A percentile compares a stretch with the other conserved stretches of the same genome.
Evolutionary conservation across 1,140 invertebrate species (phyloP).

Genomic region (Calosoma granatense): DNA sequence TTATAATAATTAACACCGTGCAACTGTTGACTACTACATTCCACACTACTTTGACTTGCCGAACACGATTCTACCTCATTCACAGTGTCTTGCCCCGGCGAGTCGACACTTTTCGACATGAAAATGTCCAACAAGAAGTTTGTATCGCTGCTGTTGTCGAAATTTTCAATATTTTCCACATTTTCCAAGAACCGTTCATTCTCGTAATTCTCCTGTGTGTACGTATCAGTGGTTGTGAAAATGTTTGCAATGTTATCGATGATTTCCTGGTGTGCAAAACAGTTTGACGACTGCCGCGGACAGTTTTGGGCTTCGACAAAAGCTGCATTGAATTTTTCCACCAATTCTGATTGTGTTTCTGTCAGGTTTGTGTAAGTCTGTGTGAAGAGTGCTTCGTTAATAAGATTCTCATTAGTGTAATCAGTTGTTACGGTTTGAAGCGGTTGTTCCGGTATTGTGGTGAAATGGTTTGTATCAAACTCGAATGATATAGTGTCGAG

Average conservation of each 20-base stretch:
- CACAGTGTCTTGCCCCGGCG: background rate
- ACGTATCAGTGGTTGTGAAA: background rate
- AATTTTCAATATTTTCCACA: too few relatives aligned
- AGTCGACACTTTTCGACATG: background rate
- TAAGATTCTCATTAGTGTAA: background rate
- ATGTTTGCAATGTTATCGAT: background rate
- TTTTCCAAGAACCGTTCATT: too few relatives aligned
- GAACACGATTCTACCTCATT: too few relatives aligned
- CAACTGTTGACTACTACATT: too few relatives aligned
- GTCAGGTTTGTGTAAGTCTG: constrained; percentile 10
- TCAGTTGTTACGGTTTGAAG: background rate
- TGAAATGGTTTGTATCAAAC: background rate
- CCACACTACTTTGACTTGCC: too few relatives aligned
- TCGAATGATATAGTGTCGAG: background rate
- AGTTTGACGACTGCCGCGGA: background rate
- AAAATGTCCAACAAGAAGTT: constrained; percentile 3
- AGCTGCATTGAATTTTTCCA: constrained; percentile 32
- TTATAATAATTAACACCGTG: too few relatives aligned
- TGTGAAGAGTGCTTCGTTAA: background rate
- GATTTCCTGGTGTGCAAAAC: background rate
- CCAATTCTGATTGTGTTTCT: constrained; percentile 26
- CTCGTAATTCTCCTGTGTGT: background rate
- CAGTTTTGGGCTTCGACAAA: constrained; percentile 30
- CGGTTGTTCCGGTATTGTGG: background rate
- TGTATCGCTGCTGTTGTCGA: background rate